Base-by-base conservation (phyloP, 2,888 invertebrate species). In the Mythimna impura region DNA sequence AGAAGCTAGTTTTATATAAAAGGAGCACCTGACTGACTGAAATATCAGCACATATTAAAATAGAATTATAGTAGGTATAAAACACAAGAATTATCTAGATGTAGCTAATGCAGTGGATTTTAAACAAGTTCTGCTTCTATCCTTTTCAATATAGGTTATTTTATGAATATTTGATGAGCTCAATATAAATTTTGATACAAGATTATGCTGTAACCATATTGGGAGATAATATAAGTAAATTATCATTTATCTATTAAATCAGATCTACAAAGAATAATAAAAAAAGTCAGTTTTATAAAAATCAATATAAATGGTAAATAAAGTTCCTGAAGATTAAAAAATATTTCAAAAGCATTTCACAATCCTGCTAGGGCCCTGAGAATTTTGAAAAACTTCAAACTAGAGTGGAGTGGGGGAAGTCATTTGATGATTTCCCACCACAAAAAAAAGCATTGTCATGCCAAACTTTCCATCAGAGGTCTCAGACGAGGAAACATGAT, bases 101-200 rank as follows among this genome's bases (percentile, higher is more conserved):
- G 17, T 73, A 10, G 8, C 17, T 20, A 63, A 43, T 22, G 25
- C 73, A 34, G 8, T 10, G 22, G 14, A 2, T 30, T 50, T 3
- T 50, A 50, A 14, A 65, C 65, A 22, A 14, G 50, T 70, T 71
- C 7, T 30, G n/a, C n/a, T 50, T 34, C 34, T 55, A 22, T 22
- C n/a, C 54, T 22, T 22, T 36, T 71, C 14, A 14, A 40, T 40
- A 5, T 22, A 54, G 17, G 36, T 43, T 71, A 57, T 25, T 25
- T 69, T 20, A 60, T 3, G 5, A 34, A 25, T 17, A 34, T 62
- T 17, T 43, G 8, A 43, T 55, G 4, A n/a, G 17, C n/a, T 52
- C 20, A 47, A 71, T 62, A n/a, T 17, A 52, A 43, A 52, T 25
- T 3, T 22, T 65, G 22, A 58, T 66, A 9, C 7, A 10, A 52